phyloP scores from a whole-genome alignment of 2,797 vertebrate species.

The Clarias pachynema region DNA sequence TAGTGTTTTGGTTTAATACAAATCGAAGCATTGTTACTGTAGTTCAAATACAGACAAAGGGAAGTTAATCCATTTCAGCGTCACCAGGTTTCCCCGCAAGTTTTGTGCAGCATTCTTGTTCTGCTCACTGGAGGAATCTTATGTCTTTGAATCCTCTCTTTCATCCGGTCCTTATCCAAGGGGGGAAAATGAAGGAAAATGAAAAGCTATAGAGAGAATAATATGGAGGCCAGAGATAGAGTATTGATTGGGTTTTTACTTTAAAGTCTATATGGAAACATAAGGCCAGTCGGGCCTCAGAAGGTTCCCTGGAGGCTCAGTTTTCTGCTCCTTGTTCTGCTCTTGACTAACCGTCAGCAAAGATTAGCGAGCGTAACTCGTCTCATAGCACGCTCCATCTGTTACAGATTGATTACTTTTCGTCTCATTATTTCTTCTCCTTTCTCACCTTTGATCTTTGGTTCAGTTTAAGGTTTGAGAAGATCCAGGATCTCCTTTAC shows the following conservation, averaged over 20 bases:
- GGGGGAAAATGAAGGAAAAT: slow-evolving; percentile 29
- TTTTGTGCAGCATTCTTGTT: background rate
- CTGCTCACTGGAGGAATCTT: background rate
- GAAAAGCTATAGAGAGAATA: background rate
- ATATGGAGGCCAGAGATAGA: slow-evolving; percentile 24
- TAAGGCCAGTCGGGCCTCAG: slow-evolving; percentile 35
- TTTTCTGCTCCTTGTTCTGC: slow-evolving; percentile 49
- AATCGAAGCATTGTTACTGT: no score
- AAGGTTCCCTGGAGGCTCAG: slow-evolving; percentile 21
- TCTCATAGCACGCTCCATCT: slow-evolving; percentile 23
- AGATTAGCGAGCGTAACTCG: slow-evolving; percentile 46
- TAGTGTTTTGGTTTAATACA: background rate
- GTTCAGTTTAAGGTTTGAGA: slow-evolving; percentile 20
- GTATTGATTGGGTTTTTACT: slow-evolving; percentile 54
- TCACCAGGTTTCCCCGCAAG: background rate
- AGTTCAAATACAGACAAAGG: background rate
- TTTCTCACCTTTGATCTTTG: slow-evolving; percentile 26
- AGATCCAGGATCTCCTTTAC: background rate
- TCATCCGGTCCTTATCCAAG: slow-evolving; percentile 6
- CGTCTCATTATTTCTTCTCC: slow-evolving; percentile 18
- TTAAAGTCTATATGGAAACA: slow-evolving; percentile 52
- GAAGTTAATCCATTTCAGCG: background rate
- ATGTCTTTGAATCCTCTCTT: background rate
- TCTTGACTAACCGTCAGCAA: slow-evolving; percentile 46
- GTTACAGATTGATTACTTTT: slow-evolving; percentile 29